Evolutionary conservation across 1,140 invertebrate genomes (phyloP).

Genomic region (Tenebrio molitor): DNA sequence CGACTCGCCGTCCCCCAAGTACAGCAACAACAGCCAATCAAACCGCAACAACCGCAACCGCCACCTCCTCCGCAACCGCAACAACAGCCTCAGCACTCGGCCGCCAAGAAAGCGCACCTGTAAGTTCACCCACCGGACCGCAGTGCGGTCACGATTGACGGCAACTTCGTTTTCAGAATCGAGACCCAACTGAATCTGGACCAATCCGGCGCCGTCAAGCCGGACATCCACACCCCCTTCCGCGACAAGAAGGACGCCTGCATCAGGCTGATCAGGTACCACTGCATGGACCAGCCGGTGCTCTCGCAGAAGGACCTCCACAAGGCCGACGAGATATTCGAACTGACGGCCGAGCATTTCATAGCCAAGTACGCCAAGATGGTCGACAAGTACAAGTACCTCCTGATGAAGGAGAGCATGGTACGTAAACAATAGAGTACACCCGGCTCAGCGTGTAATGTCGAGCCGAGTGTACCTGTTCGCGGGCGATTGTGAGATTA

Average conservation of each 20-base stretch:
- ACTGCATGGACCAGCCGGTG: constrained; percentile 82
- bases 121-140: constrained; percentile 33
- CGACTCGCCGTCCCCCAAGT: constrained; percentile 28
- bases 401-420: constrained; percentile 88
- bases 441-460: no score
- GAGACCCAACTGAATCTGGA: constrained; percentile 84
- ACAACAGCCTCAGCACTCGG: constrained; percentile 29
- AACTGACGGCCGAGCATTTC: constrained; percentile 79
- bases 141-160: no score
- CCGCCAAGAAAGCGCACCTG: constrained; percentile 59
- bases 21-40: constrained; percentile 38
- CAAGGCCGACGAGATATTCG: constrained; percentile 84
- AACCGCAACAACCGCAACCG: constrained; percentile 48
- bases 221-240: constrained; percentile 85
- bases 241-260: constrained; percentile 81
- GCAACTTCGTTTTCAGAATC: constrained; percentile 68
- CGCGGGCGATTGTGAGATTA: no score
- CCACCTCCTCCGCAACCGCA: constrained; percentile 22
- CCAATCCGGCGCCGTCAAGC: constrained; percentile 81
- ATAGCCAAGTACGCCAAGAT: constrained; percentile 82
- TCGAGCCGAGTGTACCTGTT: no score
- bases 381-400: constrained; percentile 83
- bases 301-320: constrained; percentile 76
- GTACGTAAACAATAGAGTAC: no score
- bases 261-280: constrained; percentile 84